Evolutionary conservation across 2,888 invertebrate species (phyloP).

Genomic region (Noctua pronuba): DNA sequence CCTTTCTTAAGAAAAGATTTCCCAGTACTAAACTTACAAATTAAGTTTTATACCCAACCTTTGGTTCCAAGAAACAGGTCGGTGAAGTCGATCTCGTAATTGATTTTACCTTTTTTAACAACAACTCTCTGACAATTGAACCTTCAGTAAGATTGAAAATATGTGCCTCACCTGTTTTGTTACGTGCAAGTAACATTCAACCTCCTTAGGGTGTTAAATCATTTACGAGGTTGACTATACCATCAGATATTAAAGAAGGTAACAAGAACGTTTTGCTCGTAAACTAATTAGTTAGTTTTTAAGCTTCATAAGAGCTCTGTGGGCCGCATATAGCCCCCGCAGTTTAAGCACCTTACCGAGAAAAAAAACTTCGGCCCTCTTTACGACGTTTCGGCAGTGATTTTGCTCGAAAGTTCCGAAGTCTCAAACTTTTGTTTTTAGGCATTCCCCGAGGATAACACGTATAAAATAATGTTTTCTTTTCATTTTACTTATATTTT

Average conservation of each 20-base stretch:
- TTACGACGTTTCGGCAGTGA: conserved; percentile 15
- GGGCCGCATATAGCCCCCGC: not conserved
- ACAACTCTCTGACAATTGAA: not conserved
- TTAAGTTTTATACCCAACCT: not conserved
- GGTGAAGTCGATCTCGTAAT: not conserved
- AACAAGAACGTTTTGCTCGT: conserved; percentile 8
- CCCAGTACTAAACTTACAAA: conserved; percentile 1
- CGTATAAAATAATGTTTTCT: conserved; percentile 29
- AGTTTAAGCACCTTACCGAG: not conserved
- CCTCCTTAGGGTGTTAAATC: no score
- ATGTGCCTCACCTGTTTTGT: not conserved
- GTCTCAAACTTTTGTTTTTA: conserved; percentile 40
- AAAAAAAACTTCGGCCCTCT: conserved; percentile 20
- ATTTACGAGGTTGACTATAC: not conserved
- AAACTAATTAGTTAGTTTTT: conserved; percentile 48
- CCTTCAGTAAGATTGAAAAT: not conserved
- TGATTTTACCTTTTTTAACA: not conserved
- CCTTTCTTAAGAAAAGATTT: not conserved
- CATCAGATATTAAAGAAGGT: not conserved
- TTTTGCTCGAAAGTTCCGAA: conserved; percentile 21
- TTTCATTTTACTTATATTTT: conserved; percentile 23
- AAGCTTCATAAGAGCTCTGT: conserved; percentile 6
- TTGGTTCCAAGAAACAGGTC: conserved; percentile 1
- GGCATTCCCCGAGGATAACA: conserved; percentile 21
- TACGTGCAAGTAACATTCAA: not conserved